A percentile compares a stretch with the other conserved stretches of the same genome.
Conservation (phyloP, 2,113 vertebrate species). For the Proteles cristata region DNA sequence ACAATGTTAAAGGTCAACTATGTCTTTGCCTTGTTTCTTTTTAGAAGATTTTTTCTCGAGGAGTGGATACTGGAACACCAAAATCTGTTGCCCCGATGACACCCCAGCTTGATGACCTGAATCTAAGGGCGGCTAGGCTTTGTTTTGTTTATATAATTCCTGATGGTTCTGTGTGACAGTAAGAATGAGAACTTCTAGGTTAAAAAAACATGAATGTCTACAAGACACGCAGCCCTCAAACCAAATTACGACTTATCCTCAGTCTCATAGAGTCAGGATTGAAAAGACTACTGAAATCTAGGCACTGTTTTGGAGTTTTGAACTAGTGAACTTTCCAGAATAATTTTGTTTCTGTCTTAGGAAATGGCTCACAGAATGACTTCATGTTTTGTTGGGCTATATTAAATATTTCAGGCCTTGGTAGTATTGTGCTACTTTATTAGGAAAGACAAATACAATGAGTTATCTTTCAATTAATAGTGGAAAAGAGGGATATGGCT, state of each 20-base stretch:
- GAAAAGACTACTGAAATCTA: neutral
- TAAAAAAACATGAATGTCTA: neutral
- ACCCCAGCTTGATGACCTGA: too few relatives aligned
- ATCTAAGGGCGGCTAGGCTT: neutral
- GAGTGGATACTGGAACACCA: neutral
- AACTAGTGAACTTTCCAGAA: neutral
- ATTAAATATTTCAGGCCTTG: neutral
- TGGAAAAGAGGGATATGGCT: neutral
- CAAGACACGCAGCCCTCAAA: neutral
- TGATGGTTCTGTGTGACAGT: neutral
- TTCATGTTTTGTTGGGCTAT: neutral
- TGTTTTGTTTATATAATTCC: neutral
- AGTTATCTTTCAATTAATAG: neutral
- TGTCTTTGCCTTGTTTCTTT: neutral
- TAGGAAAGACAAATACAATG: neutral
- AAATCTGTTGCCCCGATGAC: accelerated
- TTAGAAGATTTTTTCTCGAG: neutral
- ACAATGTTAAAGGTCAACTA: neutral
- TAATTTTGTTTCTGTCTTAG: neutral
- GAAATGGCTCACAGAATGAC: neutral
- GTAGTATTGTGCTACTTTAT: neutral
- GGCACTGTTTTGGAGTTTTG: neutral
- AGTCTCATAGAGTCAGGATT: neutral
- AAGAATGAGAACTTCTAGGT: neutral
- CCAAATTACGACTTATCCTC: neutral